Evolutionary conservation across 2,113 vertebrate genomes (phyloP), one percentile per base, ranked within the genome.

Genomic region (Mus spicilegus): DNA sequence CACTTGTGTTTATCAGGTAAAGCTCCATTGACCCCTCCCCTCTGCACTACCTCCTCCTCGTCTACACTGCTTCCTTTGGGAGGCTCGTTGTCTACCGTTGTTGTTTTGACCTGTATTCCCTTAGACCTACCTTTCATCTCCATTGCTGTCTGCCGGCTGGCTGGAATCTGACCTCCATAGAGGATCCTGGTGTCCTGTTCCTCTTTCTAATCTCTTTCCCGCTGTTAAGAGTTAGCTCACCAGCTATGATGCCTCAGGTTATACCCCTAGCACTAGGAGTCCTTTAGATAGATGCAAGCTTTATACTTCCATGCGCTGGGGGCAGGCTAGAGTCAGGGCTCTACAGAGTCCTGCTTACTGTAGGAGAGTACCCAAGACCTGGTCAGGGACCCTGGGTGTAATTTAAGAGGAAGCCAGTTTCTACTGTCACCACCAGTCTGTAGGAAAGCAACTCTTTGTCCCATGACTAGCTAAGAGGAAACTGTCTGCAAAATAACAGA

Each of bases 81-180:
- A 76, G 61, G 3, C 10, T 22, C 22, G 69, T 13, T 61, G 46
- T 49, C 73, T 67, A 3, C 33, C 93, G 58, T 82, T 94, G 94
- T 97, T 96, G 96, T 94, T 97, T 96, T 97, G 98, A 94, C 36
- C 96, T 94, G 95, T 87, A 72, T 77, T 72, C 73, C 0, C n/a
- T 72, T 88, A 4, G 39, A 33, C 36, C 2, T 30, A 4, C 36
- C 36, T 77, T 84, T 51, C 56, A 12, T 42, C 85, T 80, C 19
- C 5, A 0, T 65, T 77, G 56, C 63, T 85, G n/a, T 17, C 24
- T 20, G 63, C 42, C 13, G 58, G 54, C 36, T 22, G 3, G 0
- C 1, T 91, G 39, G 85, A 51, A 39, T 93, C 36, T 3, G 42
- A 49, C 90, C 81, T 26, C 26, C 36, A 14, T 19, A 46, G n/a